These are phyloP conservation scores for Galbula dea DNA, from an alignment of 2,113 vertebrate species.

Conservation along the genomic window DNA sequence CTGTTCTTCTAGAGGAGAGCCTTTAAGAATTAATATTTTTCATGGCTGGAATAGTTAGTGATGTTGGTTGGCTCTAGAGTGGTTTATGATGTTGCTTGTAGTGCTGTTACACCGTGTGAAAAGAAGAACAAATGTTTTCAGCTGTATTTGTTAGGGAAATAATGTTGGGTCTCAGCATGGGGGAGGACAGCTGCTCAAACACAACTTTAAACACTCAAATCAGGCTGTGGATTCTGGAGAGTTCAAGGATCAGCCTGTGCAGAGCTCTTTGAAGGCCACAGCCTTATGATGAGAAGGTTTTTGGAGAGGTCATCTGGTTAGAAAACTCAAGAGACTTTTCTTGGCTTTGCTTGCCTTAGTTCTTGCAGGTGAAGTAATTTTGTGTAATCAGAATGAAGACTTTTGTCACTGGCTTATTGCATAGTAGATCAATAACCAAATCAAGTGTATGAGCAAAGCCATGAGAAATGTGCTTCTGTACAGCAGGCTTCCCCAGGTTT, in stretches of 20 bases:
- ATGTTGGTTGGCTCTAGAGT: not conserved
- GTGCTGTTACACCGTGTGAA: not conserved
- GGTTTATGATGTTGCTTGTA: not conserved
- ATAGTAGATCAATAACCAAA: not conserved
- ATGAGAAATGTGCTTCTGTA: not conserved
- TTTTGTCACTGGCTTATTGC: accelerated
- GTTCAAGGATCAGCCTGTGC: not conserved
- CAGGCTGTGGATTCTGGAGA: not conserved
- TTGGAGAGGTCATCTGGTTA: not conserved
- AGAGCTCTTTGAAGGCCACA: not conserved
- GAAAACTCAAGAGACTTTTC: not conserved
- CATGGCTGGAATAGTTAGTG: not conserved
- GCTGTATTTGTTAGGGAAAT: not conserved
- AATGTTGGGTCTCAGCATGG: not conserved
- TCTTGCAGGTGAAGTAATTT: not conserved
- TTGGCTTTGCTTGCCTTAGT: not conserved
- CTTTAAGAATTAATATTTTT: not conserved
- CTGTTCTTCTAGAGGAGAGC: not conserved
- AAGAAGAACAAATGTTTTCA: not conserved
- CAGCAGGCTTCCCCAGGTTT: not conserved
- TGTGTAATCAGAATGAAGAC: not conserved
- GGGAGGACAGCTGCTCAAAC: not conserved
- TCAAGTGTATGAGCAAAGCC: not conserved
- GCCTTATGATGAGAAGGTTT: not conserved
- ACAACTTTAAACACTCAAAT: not conserved